Evolutionary conservation across 2,113 vertebrate genomes (phyloP), one percentile per base, ranked within the genome.

Genomic region (Balaeniceps rex): DNA sequence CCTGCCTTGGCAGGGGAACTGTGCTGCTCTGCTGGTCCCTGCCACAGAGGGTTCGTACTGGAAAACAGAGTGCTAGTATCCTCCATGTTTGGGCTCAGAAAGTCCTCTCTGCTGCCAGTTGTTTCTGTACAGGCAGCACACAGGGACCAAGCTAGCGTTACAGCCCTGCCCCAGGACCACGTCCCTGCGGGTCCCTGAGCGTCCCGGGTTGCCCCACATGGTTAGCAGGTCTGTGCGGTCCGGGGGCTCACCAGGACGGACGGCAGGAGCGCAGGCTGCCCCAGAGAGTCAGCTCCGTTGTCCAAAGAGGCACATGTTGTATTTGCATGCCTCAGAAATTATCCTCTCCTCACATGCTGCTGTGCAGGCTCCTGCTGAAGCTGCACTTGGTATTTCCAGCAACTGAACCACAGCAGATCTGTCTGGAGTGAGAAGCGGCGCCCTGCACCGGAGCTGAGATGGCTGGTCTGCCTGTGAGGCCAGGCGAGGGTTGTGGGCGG

Each of bases 401-500:
- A 3, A 8, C 31, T 7, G 42, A 52, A 3, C 28, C 14, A 3
- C 38, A 21, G 72, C 19, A 9, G 66, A 17, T 13, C 40, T 24
- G 8, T 3, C 36, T 9, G 24, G 46, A 19, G n/a, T 0, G 24
- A 26, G n/a, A 9, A 31, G 36, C 17, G 1, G 25, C 58, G 14
- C 36, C 60, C 26, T 14, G 1, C 0, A 3, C 57, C 3, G 8
- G 26, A 7, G 40, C 22, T 1, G 12, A 5, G 22, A 5, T 7
- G 52, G 22, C 31, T 44, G 42, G 12, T 16, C 47, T 9, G 23
- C 22, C 54, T 12, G 19, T 3, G 34, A 8, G 44, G n/a, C 49
- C 52, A 5, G n/a, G 66, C 4, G 5, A 19, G 47, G 42, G 15
- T 3, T 5, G 26, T 0, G 22, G 47, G 70, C 4, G 7, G 42